Percentiles rank a stretch among this genome's conserved stretches.
These are phyloP conservation scores for Spodoptera litura DNA, from an alignment of 1,140 invertebrate species.

Conservation along the genomic window DNA sequence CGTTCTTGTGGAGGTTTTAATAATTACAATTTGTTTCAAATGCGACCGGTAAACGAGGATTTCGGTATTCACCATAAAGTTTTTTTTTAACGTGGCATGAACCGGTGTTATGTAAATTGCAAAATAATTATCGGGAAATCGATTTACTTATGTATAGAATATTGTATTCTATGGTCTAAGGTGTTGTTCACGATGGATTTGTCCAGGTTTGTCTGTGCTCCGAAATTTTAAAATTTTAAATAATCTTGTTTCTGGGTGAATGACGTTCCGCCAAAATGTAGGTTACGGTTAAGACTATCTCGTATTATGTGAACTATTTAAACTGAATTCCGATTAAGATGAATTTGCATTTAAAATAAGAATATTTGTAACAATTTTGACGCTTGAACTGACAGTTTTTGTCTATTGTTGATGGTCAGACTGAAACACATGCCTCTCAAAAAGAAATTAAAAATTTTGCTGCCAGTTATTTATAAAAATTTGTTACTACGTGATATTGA, in stretches of 20 bases:
- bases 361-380: too few relatives aligned
- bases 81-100: conserved; percentile 55
- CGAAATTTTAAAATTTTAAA: conserved; percentile 43
- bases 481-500: not conserved
- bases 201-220: conserved; percentile 49
- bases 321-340: not conserved
- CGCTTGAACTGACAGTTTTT: not conserved
- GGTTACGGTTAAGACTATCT: conserved; percentile 71
- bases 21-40: conserved; percentile 50
- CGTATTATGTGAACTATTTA: conserved; percentile 43
- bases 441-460: not conserved
- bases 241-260: conserved; percentile 48
- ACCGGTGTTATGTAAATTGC: conserved; percentile 70
- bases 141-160: conserved; percentile 26
- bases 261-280: conserved; percentile 62
- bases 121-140: conserved; percentile 68
- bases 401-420: not conserved
- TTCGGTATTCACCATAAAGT: conserved; percentile 69
- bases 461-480: not conserved
- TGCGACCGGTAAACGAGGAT: conserved; percentile 58
- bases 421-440: not conserved
- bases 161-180: conserved; percentile 48
- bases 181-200: conserved; percentile 51
- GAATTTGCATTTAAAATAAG: not conserved
- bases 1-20: conserved; percentile 64